phyloP scores from a whole-genome alignment of 2,888 invertebrate species.

The Altica lythri region DNA sequence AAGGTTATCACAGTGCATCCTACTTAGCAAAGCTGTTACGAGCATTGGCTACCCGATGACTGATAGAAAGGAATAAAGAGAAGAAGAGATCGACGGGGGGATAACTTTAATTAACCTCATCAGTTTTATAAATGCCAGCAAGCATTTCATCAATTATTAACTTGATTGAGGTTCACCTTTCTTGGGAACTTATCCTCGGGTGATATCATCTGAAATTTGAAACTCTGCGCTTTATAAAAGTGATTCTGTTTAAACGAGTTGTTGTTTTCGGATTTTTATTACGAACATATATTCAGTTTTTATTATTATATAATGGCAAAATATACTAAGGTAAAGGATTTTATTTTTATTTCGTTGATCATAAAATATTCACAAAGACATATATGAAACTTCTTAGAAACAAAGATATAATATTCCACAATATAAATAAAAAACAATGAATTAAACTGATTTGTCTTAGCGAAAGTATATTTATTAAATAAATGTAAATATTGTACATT shows the following conservation, averaged over 20 bases:
- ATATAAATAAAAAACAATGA: too few relatives aligned
- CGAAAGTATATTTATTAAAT: too few relatives aligned
- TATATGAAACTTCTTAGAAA: too few relatives aligned
- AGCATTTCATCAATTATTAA: constrained; percentile 26
- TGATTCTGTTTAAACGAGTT: constrained; percentile 3
- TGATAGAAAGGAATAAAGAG: constrained; percentile 26
- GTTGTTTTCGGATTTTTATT: constrained; percentile 7
- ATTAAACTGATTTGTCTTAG: too few relatives aligned
- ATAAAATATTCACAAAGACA: too few relatives aligned
- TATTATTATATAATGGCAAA: too few relatives aligned
- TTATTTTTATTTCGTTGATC: too few relatives aligned
- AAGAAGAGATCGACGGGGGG: constrained; percentile 21
- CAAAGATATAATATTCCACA: too few relatives aligned
- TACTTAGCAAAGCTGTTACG: constrained; percentile 24
- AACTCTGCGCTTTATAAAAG: constrained; percentile 9
- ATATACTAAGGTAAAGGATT: too few relatives aligned
- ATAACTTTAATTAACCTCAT: constrained; percentile 35
- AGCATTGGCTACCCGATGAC: constrained; percentile 26
- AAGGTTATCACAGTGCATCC: constrained; percentile 19
- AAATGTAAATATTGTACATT: too few relatives aligned
- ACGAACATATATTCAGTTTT: not conserved
- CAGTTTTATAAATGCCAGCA: constrained; percentile 27
- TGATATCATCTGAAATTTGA: constrained; percentile 24
- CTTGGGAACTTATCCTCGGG: constrained; percentile 6
- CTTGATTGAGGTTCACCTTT: constrained; percentile 22